These are phyloP conservation scores for Cosmia trapezina DNA, from an alignment of 2,888 invertebrate genomes.

Conservation along the genomic window DNA sequence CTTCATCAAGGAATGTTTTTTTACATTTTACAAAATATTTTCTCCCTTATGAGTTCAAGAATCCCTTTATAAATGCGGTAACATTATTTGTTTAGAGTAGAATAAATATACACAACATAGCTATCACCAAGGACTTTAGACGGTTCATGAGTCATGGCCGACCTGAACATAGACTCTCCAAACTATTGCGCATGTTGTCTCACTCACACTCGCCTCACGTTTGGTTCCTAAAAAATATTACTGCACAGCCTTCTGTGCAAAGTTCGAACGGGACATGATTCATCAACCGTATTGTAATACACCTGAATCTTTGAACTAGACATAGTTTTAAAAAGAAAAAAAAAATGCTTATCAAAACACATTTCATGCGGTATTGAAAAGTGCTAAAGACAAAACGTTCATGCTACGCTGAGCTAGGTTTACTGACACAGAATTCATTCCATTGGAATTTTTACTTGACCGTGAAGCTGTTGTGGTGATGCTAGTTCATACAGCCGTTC, in stretches of 20 bases:
- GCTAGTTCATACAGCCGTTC: no score
- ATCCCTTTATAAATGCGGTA: slow-evolving; percentile 11
- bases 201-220: no score
- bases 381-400: no score
- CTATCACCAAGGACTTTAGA: background rate
- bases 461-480: no score
- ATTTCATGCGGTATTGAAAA: no score
- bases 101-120: background rate
- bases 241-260: background rate
- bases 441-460: no score
- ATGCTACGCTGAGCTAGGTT: background rate
- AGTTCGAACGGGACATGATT: background rate
- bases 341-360: background rate
- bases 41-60: background rate
- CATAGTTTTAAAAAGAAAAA: background rate
- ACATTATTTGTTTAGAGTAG: background rate
- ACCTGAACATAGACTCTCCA: no score
- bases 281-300: background rate
- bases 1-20: slow-evolving; percentile 9
- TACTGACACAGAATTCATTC: no score
- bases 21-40: slow-evolving; percentile 8
- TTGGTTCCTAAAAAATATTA: no score
- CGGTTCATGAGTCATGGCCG: no score
- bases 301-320: background rate
- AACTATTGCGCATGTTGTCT: no score